Evolutionary conservation across 2,113 vertebrate species (phyloP), one percentile per base, ranked within the genome.

Genomic region (Alligator mississippiensis): DNA sequence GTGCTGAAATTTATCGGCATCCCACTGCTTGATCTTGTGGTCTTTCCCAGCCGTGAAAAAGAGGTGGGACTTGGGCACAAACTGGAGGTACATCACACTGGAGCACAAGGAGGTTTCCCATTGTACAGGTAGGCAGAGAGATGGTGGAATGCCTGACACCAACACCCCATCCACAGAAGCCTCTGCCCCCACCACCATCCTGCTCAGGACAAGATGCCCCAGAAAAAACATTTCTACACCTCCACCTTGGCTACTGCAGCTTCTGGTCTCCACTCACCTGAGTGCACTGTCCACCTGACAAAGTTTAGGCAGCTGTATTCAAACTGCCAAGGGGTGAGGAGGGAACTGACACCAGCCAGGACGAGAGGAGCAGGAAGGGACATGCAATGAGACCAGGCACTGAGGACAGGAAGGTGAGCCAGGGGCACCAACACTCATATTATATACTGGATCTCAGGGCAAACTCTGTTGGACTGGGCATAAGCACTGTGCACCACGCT

Each of bases 21-120:
- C 99, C 99, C 99, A 99, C 95, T 99, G 99, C 85, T 99, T 99
- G 89, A 99, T 98, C 98, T 98, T 99, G 84, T 78, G 97, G 93
- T 99, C 99, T 93, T 99, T 99, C 61, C 99, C 99, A 12, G 99
- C 98, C 11, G 99, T 99, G 97, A 99, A 99, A 98, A 99, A 99
- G 94, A 99, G 98, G 95, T 99, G 99, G 87, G 99, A 99, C 97
- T 99, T 99, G 7, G 99, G 98, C 61, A 99, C 98, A 91, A 99
- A 99, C 98, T 98, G 98, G 24, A 99, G 98, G 96, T 98, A 98
- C 99, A 99, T 99, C 96, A 99, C 98, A 83, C 99, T 99, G 96
- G n/a, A 89, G 82, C 25, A 88, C 21, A 95, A 89, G 93, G 92
- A 86, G 24, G 5, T n/a, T n/a, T 10, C 3, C 59, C 21, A 58